Evolutionary conservation across 1,140 invertebrate species (phyloP).

Genomic region (Zaprionus tsacasi): DNA sequence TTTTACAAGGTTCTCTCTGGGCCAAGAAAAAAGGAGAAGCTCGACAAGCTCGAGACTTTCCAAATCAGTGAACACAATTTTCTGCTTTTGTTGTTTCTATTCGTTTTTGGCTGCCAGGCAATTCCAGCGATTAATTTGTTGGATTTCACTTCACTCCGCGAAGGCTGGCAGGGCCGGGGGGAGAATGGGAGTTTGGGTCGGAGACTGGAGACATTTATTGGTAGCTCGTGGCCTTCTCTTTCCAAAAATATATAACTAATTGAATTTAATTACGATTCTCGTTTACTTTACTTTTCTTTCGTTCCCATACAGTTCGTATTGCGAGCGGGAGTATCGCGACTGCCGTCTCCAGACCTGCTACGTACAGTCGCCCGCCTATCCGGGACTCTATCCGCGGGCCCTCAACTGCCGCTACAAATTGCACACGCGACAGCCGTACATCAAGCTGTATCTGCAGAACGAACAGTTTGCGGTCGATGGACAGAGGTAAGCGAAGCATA

Average conservation of each 20-base stretch:
- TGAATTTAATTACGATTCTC: constrained; percentile 66
- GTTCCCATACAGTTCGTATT: constrained; percentile 89
- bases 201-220: constrained; percentile 54
- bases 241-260: constrained; percentile 58
- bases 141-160: constrained; percentile 32
- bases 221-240: constrained; percentile 6
- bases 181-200: not conserved
- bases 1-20: constrained; percentile 54
- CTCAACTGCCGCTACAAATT: constrained; percentile 95
- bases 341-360: constrained; percentile 95
- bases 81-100: constrained; percentile 72
- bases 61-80: constrained; percentile 82
- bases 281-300: constrained; percentile 28
- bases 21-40: not conserved
- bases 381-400: constrained; percentile 95
- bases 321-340: constrained; percentile 93
- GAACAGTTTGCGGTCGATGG: constrained; percentile 97
- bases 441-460: constrained; percentile 96
- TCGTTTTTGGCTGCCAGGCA: constrained; percentile 40
- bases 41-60: constrained; percentile 53
- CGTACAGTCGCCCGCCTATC: constrained; percentile 96
- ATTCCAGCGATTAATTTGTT: constrained; percentile 60
- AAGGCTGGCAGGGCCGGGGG: not conserved
- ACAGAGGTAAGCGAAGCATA: constrained; percentile 86
- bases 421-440: constrained; percentile 93